Conservation (phyloP, 1,140 invertebrate species). For the Apis mellifera region Amel_HAv3.1 CM009946.2:3500001-3500500, state of each 20-base stretch:
- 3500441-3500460: no score
- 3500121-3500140: slow-evolving; percentile 73
- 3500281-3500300: background rate
- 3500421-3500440: no score
- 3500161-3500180: slow-evolving; percentile 64
- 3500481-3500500: no score
- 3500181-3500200: slow-evolving; percentile 60
- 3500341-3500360: background rate
- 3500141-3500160: slow-evolving; percentile 71
- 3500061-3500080: background rate
- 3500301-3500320: background rate
- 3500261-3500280: background rate
- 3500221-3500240: background rate
- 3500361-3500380: background rate
- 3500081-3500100: slow-evolving; percentile 63
- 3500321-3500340: background rate
- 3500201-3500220: slow-evolving; percentile 63
- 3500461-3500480: no score
- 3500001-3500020: background rate
- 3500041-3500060: slow-evolving; percentile 6
- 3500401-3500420: no score
- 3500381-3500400: no score
- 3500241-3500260: no score
- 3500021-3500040: slow-evolving; percentile 9
- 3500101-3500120: slow-evolving; percentile 60